These are phyloP conservation scores for Sorex araneus DNA, from an alignment of 2,113 vertebrate species.

Conservation along the genomic window DNA sequence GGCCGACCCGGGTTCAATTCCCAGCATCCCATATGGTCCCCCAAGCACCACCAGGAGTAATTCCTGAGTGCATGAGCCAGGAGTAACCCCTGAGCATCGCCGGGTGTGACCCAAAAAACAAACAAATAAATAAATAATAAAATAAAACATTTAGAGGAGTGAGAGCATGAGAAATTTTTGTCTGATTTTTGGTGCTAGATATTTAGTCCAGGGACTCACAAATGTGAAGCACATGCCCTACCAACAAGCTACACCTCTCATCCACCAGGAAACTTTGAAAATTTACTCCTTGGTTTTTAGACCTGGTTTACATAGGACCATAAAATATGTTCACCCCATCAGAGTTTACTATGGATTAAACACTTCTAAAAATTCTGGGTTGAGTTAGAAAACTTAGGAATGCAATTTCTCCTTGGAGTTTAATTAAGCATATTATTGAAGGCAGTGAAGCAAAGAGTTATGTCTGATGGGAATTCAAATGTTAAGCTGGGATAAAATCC, in stretches of 20 bases:
- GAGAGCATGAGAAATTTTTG: neutral
- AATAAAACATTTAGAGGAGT: conserved; percentile 44
- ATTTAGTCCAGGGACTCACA: too few relatives aligned
- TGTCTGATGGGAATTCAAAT: conserved; percentile 81
- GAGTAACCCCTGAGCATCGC: too few relatives aligned
- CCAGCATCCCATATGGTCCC: too few relatives aligned
- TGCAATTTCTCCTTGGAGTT: conserved; percentile 84
- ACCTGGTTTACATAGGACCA: neutral
- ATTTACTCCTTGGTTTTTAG: conserved; percentile 50
- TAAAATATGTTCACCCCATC: conserved; percentile 64
- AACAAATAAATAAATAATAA: too few relatives aligned
- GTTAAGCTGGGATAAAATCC: conserved; percentile 82
- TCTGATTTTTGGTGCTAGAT: too few relatives aligned
- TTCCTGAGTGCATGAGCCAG: too few relatives aligned
- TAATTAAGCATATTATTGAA: conserved; percentile 87
- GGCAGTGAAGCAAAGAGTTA: conserved; percentile 83
- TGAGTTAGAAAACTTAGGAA: conserved; percentile 78
- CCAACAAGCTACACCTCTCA: too few relatives aligned
- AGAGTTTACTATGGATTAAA: conserved; percentile 79
- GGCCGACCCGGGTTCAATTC: too few relatives aligned
- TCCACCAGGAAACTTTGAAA: conserved; percentile 34
- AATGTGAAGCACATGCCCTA: too few relatives aligned
- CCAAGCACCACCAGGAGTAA: too few relatives aligned
- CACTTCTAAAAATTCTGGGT: conserved; percentile 75
- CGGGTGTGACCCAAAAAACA: too few relatives aligned